Evolutionary conservation across 2,888 invertebrate species (phyloP).

Genomic region (Ceraclea dissimilis): DNA sequence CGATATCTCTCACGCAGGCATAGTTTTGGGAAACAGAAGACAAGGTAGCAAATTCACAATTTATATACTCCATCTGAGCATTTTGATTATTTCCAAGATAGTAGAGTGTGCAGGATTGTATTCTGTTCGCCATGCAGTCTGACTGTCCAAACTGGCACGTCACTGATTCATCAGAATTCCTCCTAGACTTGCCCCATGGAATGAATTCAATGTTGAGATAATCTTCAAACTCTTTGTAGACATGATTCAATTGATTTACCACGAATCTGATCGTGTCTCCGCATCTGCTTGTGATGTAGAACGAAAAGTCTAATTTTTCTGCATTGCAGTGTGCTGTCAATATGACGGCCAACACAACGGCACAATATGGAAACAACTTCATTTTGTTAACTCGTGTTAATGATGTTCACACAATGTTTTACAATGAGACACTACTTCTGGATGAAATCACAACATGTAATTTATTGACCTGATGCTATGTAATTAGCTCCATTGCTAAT

Average conservation of each 20-base stretch:
- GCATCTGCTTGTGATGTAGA: conserved; percentile 36
- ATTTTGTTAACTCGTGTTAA: too few species aligned
- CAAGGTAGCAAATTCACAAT: conserved; percentile 11
- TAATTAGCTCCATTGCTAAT: too few species aligned
- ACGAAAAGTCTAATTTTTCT: conserved; percentile 15
- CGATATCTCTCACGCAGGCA: conserved; percentile 33
- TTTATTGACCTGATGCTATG: too few species aligned
- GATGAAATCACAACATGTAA: too few species aligned
- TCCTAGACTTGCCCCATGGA: conserved; percentile 40
- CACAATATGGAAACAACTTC: too few species aligned
- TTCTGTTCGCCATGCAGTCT: conserved; percentile 42
- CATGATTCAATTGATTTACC: conserved; percentile 30
- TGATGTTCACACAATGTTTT: too few species aligned
- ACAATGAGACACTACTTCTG: too few species aligned
- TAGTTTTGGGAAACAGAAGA: conserved; percentile 33
- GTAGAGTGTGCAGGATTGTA: conserved; percentile 39
- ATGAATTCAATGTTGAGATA: conserved; percentile 39
- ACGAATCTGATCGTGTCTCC: conserved; percentile 36
- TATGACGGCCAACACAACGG: too few species aligned
- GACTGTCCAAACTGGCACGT: conserved; percentile 34
- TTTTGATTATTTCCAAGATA: conserved; percentile 21
- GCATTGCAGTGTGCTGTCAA: too few species aligned
- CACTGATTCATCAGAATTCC: conserved; percentile 30
- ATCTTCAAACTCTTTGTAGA: conserved; percentile 33
- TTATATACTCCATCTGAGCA: conserved; percentile 30